These are phyloP conservation scores for Margaritifera margaritifera DNA, from an alignment of 2,888 invertebrate species.

Conservation along the genomic window DNA sequence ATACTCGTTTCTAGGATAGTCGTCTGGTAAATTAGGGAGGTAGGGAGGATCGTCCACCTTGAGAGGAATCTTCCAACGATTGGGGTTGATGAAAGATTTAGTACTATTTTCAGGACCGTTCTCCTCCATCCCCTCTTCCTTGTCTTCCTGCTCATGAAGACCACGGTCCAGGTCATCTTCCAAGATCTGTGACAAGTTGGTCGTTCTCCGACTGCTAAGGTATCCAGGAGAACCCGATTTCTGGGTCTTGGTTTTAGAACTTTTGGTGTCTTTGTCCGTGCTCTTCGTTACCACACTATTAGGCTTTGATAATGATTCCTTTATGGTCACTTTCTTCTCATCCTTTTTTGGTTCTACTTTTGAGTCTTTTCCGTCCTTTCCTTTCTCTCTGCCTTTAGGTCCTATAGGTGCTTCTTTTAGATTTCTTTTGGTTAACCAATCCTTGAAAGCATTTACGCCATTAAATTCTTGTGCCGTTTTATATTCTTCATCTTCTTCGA, in stretches of 20 bases:
- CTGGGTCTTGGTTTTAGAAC: too few species aligned
- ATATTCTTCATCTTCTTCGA: slow-evolving; percentile 65
- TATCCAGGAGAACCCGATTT: not conserved
- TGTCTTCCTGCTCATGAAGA: slow-evolving; percentile 26
- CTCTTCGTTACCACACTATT: slow-evolving; percentile 41
- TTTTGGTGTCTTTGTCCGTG: slow-evolving; percentile 3
- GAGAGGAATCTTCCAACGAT: slow-evolving; percentile 61
- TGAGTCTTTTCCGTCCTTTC: slow-evolving; percentile 17
- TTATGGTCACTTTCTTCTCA: slow-evolving; percentile 9
- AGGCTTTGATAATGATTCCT: slow-evolving; percentile 40
- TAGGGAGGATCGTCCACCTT: slow-evolving; percentile 57
- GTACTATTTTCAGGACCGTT: slow-evolving; percentile 15
- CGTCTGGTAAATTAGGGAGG: slow-evolving; percentile 60
- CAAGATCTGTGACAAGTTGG: slow-evolving; percentile 19
- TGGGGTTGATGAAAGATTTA: slow-evolving; percentile 43
- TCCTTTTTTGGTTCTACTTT: slow-evolving; percentile 5
- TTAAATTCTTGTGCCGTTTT: slow-evolving; percentile 62
- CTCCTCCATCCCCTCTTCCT: slow-evolving; percentile 6
- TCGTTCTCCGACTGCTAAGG: slow-evolving; percentile 28
- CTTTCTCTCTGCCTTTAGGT: not conserved
- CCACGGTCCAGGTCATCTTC: slow-evolving; percentile 27
- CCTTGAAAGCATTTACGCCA: slow-evolving; percentile 64
- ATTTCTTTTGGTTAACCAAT: slow-evolving; percentile 54
- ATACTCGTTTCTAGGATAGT: slow-evolving; percentile 69
- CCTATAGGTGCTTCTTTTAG: not conserved